Evolutionary conservation across 2,797 vertebrate species (phyloP), one percentile per base, ranked within the genome.

Genomic region (Linurgus olivaceus): DNA sequence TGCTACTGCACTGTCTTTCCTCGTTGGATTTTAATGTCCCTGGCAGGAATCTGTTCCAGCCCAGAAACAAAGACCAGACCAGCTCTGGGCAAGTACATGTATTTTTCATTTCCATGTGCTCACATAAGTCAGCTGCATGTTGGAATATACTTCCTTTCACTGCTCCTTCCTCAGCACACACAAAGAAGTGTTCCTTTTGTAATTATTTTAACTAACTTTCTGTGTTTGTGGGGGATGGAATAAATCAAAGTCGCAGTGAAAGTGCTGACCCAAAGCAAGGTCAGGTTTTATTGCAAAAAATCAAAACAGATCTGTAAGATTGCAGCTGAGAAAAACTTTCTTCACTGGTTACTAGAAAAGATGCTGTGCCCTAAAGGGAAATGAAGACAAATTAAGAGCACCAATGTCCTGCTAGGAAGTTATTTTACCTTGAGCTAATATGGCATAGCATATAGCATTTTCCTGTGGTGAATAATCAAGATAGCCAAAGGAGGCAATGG

Each of bases 201-300:
- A 67, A 83, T 88, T 90, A 51, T 83, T 91, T 70, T 86, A 31
- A 73, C 55, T 17, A 93, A 84, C 81, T 74, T 96, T 66, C 61
- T 85, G 66, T 86, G 66, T 86, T 96, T 55, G 44, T 26, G 26
- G 24, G 20, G 35, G 51, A 54, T 61, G 45, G 55, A 86, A 48
- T 92, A 67, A 82, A 77, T 5, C 4, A 47, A 77, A 94, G 86
- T 86, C 17, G 12, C 42, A 12, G 55, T 86, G 86, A 70, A 95
- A 75, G 51, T 78, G 62, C 79, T 91, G 63, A 92, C 76, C 85
- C 84, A 85, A 95, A 94, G 78, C 55, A 54, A 6, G 45, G 78
- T 67, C 51, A 47, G 17, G 28, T 83, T 94, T 93, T 90, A 44
- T 83, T 96, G n/a, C 19, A 9, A 79, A 89, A 83, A 73, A 82